Evolutionary conservation across 2,797 vertebrate species (phyloP).

Genomic region (Smutsia temminckii): DNA sequence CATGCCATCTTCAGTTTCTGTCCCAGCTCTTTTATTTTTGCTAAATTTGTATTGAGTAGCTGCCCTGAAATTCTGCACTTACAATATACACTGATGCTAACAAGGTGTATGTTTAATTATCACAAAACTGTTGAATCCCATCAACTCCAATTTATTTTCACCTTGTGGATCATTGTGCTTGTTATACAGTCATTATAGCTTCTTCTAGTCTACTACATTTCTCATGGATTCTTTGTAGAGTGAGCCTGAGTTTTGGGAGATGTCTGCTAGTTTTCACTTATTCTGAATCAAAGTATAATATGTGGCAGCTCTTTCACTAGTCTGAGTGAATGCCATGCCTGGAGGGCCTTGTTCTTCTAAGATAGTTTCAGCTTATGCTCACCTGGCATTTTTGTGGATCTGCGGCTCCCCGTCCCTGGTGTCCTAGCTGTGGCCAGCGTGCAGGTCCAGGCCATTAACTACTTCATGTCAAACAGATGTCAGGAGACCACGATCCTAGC

Average conservation of each 20-base stretch:
- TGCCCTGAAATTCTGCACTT: conserved; percentile 92
- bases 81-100: conserved; percentile 92
- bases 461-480: background rate
- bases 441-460: background rate
- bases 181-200: conserved; percentile 92
- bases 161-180: conserved; percentile 94
- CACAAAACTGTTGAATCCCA: conserved; percentile 93
- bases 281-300: conserved; percentile 93
- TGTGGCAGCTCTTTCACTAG: conserved; percentile 92
- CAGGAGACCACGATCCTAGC: background rate
- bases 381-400: background rate
- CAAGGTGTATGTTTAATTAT: conserved; percentile 92
- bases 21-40: conserved; percentile 87
- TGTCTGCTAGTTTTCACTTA: conserved; percentile 95
- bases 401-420: background rate
- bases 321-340: conserved; percentile 95
- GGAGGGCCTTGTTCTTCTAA: conserved; percentile 95
- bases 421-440: background rate
- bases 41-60: conserved; percentile 94
- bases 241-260: conserved; percentile 94
- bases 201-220: conserved; percentile 92
- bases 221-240: conserved; percentile 96
- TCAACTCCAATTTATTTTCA: conserved; percentile 95
- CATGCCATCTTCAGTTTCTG: conserved; percentile 93
- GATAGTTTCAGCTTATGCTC: conserved; percentile 95